A percentile compares a stretch with the other conserved stretches of the same genome.
Evolutionary conservation across 2,113 vertebrate genomes (phyloP).

Genomic region (Limanda limanda): DNA sequence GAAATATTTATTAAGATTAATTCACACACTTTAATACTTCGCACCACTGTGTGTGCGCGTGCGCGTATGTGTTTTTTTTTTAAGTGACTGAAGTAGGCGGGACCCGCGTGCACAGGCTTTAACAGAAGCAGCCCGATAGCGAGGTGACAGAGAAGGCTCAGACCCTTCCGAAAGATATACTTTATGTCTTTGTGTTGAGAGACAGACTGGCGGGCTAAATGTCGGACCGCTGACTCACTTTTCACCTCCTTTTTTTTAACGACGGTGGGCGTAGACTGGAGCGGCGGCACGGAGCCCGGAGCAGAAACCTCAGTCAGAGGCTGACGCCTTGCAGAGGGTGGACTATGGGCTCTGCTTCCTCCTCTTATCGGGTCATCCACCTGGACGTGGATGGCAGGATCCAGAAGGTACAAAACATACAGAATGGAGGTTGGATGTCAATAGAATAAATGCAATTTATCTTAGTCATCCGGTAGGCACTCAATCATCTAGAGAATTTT

Average conservation of each 20-base stretch:
- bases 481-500: too few species aligned
- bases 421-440: too few species aligned
- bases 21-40: too few species aligned
- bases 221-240: constrained; percentile 33
- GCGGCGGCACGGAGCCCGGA: neutral
- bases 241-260: neutral
- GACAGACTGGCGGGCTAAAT: constrained; percentile 16
- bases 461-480: too few species aligned
- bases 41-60: neutral
- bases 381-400: constrained; percentile 80
- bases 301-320: constrained; percentile 13
- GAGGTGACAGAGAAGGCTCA: neutral
- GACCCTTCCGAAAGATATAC: neutral
- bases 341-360: constrained; percentile 81
- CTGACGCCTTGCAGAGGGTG: neutral
- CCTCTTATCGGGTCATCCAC: constrained; percentile 79
- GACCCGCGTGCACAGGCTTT: constrained; percentile 31
- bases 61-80: neutral
- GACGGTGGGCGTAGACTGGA: constrained; percentile 4
- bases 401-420: constrained; percentile 74
- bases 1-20: too few species aligned
- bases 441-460: too few species aligned
- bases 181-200: neutral
- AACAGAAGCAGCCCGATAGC: constrained; percentile 10
- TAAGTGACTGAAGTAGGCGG: constrained; percentile 26